phyloP scores from a whole-genome alignment of 2,113 vertebrate species.

The Prietella phreatophila region DNA sequence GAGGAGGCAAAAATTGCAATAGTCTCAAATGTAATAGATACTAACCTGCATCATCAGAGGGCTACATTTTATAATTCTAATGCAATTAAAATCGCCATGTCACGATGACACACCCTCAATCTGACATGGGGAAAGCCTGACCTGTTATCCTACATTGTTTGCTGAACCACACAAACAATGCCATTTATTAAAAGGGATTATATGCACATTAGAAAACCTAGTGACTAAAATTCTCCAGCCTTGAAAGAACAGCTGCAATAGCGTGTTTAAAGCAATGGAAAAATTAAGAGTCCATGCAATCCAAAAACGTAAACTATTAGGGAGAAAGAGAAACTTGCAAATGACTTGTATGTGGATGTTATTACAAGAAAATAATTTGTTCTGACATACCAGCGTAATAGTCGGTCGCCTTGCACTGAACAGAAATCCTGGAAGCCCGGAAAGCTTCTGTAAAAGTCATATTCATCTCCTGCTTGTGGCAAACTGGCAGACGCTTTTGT shows the following conservation, averaged over 20 bases:
- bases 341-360: background rate
- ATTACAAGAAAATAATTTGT: background rate
- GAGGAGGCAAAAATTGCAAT: background rate
- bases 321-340: background rate
- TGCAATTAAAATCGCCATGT: background rate
- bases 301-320: too few species aligned
- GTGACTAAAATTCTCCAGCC: background rate
- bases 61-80: background rate
- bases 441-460: conserved; percentile 94
- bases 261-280: too few species aligned
- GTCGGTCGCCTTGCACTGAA: conserved; percentile 78
- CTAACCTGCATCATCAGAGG: background rate
- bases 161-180: background rate
- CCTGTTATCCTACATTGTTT: background rate
- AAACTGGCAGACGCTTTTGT: conserved; percentile 86
- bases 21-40: background rate
- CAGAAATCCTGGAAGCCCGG: conserved; percentile 87
- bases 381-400: conserved; percentile 81
- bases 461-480: conserved; percentile 88
- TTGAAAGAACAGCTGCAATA: background rate
- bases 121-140: background rate
- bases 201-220: background rate
- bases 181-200: background rate
- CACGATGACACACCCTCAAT: background rate
- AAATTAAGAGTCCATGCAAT: too few species aligned